Evolutionary conservation across 2,888 invertebrate genomes (phyloP).

Genomic region (Cataglyphis altisquamis): DNA sequence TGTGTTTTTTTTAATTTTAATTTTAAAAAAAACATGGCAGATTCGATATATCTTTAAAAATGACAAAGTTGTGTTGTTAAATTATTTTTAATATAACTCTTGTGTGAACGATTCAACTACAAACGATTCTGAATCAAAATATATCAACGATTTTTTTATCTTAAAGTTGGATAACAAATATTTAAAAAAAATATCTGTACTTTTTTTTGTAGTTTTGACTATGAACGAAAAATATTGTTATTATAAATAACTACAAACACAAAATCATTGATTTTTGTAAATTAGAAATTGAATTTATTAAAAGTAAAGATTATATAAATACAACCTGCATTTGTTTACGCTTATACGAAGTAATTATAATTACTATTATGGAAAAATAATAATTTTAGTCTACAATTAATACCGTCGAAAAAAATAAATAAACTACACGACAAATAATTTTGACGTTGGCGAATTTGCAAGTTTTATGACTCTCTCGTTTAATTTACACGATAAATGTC

Average conservation of each 20-base stretch:
- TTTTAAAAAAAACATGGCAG: not conserved
- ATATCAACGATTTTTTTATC: not conserved
- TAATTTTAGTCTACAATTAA: not conserved
- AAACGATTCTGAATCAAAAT: not conserved
- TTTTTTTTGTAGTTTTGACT: not conserved
- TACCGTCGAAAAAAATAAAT: not conserved
- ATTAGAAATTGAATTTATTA: not conserved
- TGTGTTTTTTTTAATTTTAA: not conserved
- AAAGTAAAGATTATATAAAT: not conserved
- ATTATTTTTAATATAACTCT: not conserved
- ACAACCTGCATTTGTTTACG: not conserved
- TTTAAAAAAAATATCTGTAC: not conserved
- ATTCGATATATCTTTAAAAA: not conserved
- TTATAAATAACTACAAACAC: not conserved
- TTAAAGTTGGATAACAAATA: not conserved
- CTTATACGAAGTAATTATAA: not conserved
- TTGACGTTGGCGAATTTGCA: not conserved
- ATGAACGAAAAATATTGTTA: not conserved
- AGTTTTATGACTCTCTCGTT: not conserved
- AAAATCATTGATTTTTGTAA: not conserved
- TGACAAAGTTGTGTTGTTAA: not conserved
- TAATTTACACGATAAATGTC: constrained; percentile 6
- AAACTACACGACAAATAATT: not conserved
- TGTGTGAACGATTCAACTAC: not conserved
- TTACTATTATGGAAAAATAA: not conserved